These are phyloP conservation scores for Tachyglossus aculeatus DNA, from an alignment of 2,797 vertebrate species.

Conservation along the genomic window DNA sequence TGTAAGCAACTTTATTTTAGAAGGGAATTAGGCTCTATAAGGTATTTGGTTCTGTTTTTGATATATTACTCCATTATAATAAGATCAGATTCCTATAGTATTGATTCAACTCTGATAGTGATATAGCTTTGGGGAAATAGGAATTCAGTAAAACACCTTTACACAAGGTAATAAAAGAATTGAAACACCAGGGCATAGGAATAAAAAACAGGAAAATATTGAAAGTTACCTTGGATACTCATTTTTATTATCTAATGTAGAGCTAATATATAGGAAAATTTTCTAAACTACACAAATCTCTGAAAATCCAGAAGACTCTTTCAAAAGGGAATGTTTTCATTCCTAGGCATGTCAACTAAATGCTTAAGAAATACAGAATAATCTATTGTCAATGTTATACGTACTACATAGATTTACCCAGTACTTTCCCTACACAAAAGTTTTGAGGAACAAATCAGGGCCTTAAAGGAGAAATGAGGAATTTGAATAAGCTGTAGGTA, in stretches of 20 bases:
- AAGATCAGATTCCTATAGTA: slow-evolving; percentile 17
- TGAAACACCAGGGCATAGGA: slow-evolving; percentile 28
- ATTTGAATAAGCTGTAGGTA: no score
- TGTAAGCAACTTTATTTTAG: no score
- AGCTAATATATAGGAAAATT: slow-evolving; percentile 4
- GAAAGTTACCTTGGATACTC: neutral
- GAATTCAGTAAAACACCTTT: slow-evolving; percentile 40
- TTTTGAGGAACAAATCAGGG: no score
- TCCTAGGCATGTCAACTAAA: no score
- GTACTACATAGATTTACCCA: no score
- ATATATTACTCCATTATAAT: slow-evolving; percentile 18
- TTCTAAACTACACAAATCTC: slow-evolving; percentile 23
- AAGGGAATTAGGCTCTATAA: neutral
- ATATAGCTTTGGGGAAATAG: slow-evolving; percentile 40
- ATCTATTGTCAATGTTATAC: no score
- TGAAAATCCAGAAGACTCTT: no score
- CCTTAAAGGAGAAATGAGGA: no score
- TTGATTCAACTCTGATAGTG: slow-evolving; percentile 46
- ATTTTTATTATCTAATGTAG: neutral
- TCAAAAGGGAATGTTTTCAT: no score
- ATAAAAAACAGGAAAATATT: neutral
- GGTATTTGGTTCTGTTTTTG: slow-evolving; percentile 16
- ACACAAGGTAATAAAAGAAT: slow-evolving; percentile 35
- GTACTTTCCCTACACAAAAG: no score
- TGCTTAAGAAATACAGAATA: no score